These are phyloP conservation scores for Odontomachus brunneus DNA, from an alignment of 1,140 invertebrate genomes.

Conservation along the genomic window DNA sequence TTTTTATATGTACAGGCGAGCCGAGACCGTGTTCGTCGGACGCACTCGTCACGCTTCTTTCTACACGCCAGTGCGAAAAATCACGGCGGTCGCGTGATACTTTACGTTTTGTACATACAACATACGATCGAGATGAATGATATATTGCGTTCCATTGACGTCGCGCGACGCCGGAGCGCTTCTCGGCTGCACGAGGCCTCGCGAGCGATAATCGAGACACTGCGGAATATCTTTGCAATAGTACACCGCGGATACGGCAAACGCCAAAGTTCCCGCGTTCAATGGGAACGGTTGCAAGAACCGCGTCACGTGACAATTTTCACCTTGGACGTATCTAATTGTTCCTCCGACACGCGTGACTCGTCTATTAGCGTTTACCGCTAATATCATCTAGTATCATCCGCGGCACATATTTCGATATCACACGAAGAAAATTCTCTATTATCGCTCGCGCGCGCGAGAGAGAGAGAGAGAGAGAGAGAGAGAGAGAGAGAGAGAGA, in stretches of 20 bases:
- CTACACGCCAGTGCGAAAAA: conserved; percentile 27
- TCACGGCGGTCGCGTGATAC: conserved; percentile 32
- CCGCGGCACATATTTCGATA: no score
- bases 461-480: not conserved
- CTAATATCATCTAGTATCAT: no score
- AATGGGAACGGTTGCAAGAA: not conserved
- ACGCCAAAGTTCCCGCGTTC: not conserved
- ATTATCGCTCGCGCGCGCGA: conserved; percentile 18
- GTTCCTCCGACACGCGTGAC: not conserved
- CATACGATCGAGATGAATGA: conserved; percentile 32
- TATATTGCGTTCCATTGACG: conserved; percentile 44
- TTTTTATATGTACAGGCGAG: conserved; percentile 19
- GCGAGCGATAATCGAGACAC: conserved; percentile 25
- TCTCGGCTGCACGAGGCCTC: not conserved
- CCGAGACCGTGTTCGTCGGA: conserved; percentile 16
- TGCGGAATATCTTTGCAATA: not conserved
- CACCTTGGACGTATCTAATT: not conserved
- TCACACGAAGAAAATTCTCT: not conserved
- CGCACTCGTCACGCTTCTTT: conserved; percentile 56
- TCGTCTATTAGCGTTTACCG: not conserved
- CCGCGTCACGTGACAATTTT: not conserved
- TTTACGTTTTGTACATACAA: conserved; percentile 55
- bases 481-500: not conserved
- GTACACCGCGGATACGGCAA: not conserved
- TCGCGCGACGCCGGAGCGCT: conserved; percentile 16